These are phyloP conservation scores for Pollenia angustigena DNA, from an alignment of 2,888 invertebrate genomes.

Conservation along the genomic window DNA sequence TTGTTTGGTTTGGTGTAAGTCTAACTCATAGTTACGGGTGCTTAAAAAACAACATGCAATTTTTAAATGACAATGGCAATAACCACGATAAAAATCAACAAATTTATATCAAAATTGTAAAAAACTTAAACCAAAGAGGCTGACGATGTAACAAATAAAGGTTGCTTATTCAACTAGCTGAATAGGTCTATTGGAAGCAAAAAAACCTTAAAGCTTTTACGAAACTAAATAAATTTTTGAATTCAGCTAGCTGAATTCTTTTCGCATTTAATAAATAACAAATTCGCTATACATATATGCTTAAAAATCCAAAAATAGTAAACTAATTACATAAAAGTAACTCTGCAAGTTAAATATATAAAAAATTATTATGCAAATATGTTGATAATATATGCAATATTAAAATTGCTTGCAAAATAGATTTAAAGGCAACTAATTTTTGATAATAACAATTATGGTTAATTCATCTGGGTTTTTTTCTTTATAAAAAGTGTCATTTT, in stretches of 20 bases:
- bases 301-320: background rate
- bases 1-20: background rate
- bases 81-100: conserved; percentile 49
- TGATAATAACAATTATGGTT: too few relatives aligned
- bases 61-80: conserved; percentile 58
- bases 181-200: background rate
- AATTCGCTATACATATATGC: background rate
- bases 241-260: background rate
- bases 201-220: background rate
- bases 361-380: too few relatives aligned
- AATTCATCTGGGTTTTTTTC: too few relatives aligned
- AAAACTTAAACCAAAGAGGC: background rate
- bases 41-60: conserved; percentile 47
- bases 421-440: too few relatives aligned
- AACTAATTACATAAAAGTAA: too few relatives aligned
- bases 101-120: conserved; percentile 28
- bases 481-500: too few relatives aligned
- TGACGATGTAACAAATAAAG: background rate
- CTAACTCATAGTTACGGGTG: background rate
- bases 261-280: background rate
- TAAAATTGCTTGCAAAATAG: too few relatives aligned
- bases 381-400: too few relatives aligned
- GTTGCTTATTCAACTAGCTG: conserved; percentile 12
- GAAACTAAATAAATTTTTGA: background rate
- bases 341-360: too few relatives aligned